Conservation (phyloP, 2,888 invertebrate genomes). For the Helicoverpa assulta region DNA sequence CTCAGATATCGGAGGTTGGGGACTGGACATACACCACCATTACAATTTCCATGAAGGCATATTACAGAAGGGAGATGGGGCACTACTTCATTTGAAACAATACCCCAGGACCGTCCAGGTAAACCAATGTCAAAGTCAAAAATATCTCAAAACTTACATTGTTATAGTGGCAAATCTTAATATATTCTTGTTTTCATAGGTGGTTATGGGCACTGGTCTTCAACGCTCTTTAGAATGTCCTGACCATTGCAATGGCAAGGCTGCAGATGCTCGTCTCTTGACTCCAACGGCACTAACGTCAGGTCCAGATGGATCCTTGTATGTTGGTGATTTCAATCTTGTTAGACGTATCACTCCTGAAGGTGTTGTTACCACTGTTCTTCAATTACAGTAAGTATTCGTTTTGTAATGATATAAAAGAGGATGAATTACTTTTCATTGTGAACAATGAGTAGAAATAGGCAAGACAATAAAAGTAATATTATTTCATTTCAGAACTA, state of each 20-base stretch:
- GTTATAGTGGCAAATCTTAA: background rate
- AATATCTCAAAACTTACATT: background rate
- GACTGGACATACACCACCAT: constrained; percentile 99
- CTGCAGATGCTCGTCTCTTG: constrained; percentile 95
- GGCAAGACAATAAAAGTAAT: background rate
- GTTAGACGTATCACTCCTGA: constrained; percentile 97
- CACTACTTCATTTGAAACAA: constrained; percentile 97
- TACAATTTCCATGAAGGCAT: constrained; percentile 99
- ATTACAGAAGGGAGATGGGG: constrained; percentile 99
- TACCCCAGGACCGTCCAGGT: constrained; percentile 96
- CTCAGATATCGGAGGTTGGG: constrained; percentile 99
- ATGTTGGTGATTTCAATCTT: constrained; percentile 99
- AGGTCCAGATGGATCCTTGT: constrained; percentile 98
- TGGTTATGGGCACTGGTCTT: constrained; percentile 97
- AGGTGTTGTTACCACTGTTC: constrained; percentile 96
- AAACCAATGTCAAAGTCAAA: constrained; percentile 26
- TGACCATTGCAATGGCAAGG: constrained; percentile 96
- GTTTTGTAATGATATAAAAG: background rate
- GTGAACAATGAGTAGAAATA: background rate
- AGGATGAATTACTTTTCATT: background rate
- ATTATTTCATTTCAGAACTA: constrained; percentile 92
- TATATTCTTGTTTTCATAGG: constrained; percentile 87
- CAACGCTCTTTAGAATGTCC: constrained; percentile 96
- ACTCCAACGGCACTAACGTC: constrained; percentile 98
- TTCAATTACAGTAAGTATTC: constrained; percentile 93